Conservation (phyloP, 92 coral and sea anemone genomes). For the Siderastrea radians region DNA sequence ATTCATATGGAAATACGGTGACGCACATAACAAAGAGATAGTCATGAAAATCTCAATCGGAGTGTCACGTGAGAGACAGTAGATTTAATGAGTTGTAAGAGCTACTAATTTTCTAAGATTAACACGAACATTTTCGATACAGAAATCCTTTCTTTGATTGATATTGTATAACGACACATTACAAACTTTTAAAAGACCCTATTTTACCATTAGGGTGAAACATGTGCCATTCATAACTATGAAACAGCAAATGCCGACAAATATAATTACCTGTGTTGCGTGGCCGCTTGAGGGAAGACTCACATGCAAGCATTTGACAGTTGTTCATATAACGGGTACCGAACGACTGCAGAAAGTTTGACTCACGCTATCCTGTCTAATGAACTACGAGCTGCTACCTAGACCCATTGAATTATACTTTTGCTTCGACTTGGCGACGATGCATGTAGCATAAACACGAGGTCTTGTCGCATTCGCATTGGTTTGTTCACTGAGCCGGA, state of each 20-base stretch:
- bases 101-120: neutral
- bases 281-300: neutral
- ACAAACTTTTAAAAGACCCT: neutral
- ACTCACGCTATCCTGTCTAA: conserved; percentile 3
- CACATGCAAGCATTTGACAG: neutral
- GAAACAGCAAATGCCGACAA: conserved; percentile 20
- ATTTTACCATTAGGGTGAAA: neutral
- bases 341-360: neutral
- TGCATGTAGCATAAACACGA: conserved; percentile 21
- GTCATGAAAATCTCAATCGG: conserved; percentile 20
- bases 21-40: neutral
- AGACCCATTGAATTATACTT: neutral
- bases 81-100: neutral
- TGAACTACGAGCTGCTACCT: neutral
- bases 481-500: conserved; percentile 53
- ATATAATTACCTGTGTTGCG: neutral
- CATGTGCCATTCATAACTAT: neutral
- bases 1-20: conserved; percentile 34
- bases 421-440: neutral
- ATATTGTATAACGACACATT: neutral
- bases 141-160: neutral
- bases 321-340: conserved; percentile 5
- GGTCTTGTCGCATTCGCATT: conserved; percentile 11
- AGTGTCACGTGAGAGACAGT: conserved; percentile 14
- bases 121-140: conserved; percentile 1